Conservation (phyloP, 2,113 vertebrate genomes). For the Melanerpes aurifrons region DNA sequence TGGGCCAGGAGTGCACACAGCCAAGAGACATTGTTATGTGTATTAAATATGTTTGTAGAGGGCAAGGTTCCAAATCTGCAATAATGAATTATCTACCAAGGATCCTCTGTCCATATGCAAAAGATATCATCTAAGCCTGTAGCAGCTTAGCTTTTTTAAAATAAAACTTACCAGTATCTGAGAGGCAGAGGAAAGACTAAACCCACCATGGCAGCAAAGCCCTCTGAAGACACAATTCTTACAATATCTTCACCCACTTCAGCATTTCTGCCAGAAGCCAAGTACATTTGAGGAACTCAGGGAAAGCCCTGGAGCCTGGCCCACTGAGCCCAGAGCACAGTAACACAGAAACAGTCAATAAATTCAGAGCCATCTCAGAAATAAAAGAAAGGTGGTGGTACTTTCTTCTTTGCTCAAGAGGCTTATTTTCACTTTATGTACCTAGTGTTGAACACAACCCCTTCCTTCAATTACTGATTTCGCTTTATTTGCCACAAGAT, state of each 20-base stretch:
- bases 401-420: not conserved
- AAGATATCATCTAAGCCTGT: not conserved
- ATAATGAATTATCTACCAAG: not conserved
- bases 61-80: not conserved
- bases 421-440: not conserved
- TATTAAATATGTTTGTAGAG: conserved; percentile 2
- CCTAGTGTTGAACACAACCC: not conserved
- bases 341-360: not conserved
- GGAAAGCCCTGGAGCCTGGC: not conserved
- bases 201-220: not conserved
- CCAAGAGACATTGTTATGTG: conserved; percentile 7
- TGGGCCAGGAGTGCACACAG: not conserved
- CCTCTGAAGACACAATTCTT: not conserved
- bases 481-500: not conserved
- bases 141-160: not conserved
- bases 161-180: not conserved
- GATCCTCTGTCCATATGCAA: not conserved
- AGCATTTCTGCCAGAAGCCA: not conserved
- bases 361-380: not conserved
- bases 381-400: not conserved
- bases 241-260: not conserved
- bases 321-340: not conserved
- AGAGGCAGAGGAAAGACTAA: not conserved
- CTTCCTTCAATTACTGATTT: not conserved
- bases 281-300: not conserved